Base-by-base conservation (phyloP, 2,888 invertebrate genomes). In the Coenonympha arcania region DNA sequence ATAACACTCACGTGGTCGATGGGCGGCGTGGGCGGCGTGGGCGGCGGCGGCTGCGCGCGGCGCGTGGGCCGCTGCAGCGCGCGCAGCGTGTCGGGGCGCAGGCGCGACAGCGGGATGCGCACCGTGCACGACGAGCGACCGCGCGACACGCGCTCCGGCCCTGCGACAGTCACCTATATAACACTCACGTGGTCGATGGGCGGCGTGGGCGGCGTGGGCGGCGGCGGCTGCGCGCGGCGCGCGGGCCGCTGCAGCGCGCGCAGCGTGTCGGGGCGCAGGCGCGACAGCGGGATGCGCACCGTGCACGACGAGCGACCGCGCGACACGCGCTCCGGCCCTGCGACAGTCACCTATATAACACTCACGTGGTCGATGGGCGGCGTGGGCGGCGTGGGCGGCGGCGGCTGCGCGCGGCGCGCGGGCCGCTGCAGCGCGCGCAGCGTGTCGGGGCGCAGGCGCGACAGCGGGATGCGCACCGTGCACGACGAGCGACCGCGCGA, bases 401-500 rank as follows among this genome's bases (percentile, higher is more conserved):
- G 62, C 54, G 28, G 64, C 55, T 59, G 62, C 22, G 58, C 52
- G 50, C 68, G 55, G 75, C 64, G 52, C 26, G 11, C 54, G 68
- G 55, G n/a, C 49, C 73, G 80, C 71, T 59, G 86, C 74, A 73
- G 73, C 61, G 63, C 72, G 51, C 64, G 84, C 63, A 69, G 62
- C 22, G 69, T 75, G 55, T 60, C 79, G 11, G 66, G 59, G 48
- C 76, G 75, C 62, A 85, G 74, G 0, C 83, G 74, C 6, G 65
- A 41, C 64, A 84, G 71, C 56, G 81, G 66, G 30, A 86, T 58
- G 50, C 76, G 75, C 54, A 86, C 82, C 46, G 76, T n/a, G 54
- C 81, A 48, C 2, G 76, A 74, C 6, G 61, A 19, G 34, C 59
- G 52, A 11, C 70, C 61, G 5, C 71, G 64, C 2, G 58, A 40